Base-by-base conservation (phyloP, 2,113 vertebrate species). In the Sinosuthora webbiana region DNA sequence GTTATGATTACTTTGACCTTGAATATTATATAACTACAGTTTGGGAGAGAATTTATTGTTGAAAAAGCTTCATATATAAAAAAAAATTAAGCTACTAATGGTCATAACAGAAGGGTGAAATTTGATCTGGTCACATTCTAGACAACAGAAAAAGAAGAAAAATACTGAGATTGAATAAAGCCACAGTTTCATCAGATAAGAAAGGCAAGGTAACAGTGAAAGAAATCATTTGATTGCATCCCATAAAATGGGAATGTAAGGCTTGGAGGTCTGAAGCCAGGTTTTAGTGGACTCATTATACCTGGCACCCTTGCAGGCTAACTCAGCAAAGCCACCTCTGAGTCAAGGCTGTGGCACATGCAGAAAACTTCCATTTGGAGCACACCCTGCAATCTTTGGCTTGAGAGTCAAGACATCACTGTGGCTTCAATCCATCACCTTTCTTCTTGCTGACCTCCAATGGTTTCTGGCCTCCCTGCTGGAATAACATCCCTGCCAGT, bases 41-140 rank as follows among this genome's bases (percentile, higher is more conserved):
- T 85, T 90, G 55, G 47, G 87, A 93, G 35, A 83, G 39, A 80
- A 91, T 91, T 88, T 90, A 77, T 42, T 74, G 23, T 35, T 69
- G 27, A 79, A 87, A 93, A 71, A 55, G 15, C 3, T 79, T 62
- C 5, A 41, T 6, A 41, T 6, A 5, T 77, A 28, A 63, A 81
- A 95, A 92, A 75, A 74, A 71, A 10, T 9, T 25, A 55, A 73
- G 33, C 31, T 90, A 47, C 78, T 93, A 97, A 95, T 86, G 79
- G 22, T 86, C 87, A 93, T 83, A 82, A 70, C 90, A 95, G 91
- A 92, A 83, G 64, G 35, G 10, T 22, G 85, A 96, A 96, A 90
- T 90, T 77, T 80, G 92, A 96, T 90, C 91, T 47, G 52, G 50
- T 56, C 82, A 56, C 59, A 86, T 94, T 95, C 55, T 83, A 80